These are phyloP conservation scores for Nomada ruficornis DNA, from an alignment of 2,888 invertebrate species.

Conservation along the genomic window DNA sequence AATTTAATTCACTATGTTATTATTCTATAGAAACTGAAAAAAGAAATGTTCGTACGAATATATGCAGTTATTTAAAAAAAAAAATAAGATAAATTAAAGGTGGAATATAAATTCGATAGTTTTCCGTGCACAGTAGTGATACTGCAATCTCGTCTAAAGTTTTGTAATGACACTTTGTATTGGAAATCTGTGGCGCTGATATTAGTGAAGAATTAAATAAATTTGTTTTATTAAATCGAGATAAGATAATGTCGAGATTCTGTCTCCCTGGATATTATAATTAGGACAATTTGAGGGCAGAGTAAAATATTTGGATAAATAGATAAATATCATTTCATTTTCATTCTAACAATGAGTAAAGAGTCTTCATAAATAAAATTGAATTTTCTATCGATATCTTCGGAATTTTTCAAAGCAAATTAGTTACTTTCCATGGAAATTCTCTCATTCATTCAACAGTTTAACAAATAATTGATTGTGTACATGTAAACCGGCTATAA, in stretches of 20 bases:
- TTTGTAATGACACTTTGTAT: too few species aligned
- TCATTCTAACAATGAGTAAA: background rate
- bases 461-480: slow-evolving; percentile 4
- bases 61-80: too few species aligned
- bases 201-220: background rate
- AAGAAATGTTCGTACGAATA: too few species aligned
- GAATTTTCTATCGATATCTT: too few species aligned
- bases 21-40: too few species aligned
- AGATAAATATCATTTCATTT: too few species aligned
- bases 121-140: background rate
- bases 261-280: background rate
- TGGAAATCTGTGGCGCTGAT: background rate
- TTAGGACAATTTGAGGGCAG: background rate
- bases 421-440: background rate
- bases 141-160: too few species aligned
- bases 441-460: background rate
- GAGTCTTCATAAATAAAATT: background rate
- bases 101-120: background rate
- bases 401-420: background rate
- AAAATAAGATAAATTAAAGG: too few species aligned
- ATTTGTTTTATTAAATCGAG: background rate
- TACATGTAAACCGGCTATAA: slow-evolving; percentile 10
- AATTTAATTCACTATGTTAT: too few species aligned
- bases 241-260: slow-evolving; percentile 4
- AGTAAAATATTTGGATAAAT: too few species aligned